Percentiles rank a stretch among this genome's conserved stretches.
phyloP scores from a whole-genome alignment of 1,140 invertebrate genomes.

The Euglossa dilemma region DNA sequence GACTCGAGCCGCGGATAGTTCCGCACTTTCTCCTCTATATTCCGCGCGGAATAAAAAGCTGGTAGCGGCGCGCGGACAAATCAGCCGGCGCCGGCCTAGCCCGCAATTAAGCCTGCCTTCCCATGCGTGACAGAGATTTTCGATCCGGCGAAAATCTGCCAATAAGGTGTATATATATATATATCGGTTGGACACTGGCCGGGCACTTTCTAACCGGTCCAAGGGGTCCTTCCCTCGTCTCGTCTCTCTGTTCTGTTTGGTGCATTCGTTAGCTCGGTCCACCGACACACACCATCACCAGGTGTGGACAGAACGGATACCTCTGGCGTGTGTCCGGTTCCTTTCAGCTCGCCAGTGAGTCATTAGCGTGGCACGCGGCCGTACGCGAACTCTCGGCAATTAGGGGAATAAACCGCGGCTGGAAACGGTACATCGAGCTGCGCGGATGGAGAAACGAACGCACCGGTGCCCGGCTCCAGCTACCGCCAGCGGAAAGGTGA shows the following conservation, averaged over 20 bases:
- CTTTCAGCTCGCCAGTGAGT: conserved; percentile 8
- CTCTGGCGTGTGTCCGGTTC: neutral
- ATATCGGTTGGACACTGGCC: neutral
- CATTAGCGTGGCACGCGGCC: conserved; percentile 29
- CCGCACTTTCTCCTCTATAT: conserved; percentile 35
- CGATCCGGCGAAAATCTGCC: conserved; percentile 23
- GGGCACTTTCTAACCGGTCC: conserved; percentile 29
- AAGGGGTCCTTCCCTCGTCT: neutral
- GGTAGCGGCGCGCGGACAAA: neutral
- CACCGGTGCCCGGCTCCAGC: neutral
- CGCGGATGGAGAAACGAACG: conserved; percentile 16
- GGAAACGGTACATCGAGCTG: conserved; percentile 40
- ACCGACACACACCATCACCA: too few relatives aligned
- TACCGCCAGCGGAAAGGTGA: conserved; percentile 48
- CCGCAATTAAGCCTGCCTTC: neutral
- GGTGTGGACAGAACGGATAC: too few relatives aligned
- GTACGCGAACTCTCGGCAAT: conserved; percentile 12
- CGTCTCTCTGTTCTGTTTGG: neutral
- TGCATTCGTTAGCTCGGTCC: too few relatives aligned
- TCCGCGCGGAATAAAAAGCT: conserved; percentile 21
- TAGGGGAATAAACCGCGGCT: conserved; percentile 17
- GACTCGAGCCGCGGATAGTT: conserved; percentile 14
- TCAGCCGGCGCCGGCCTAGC: neutral
- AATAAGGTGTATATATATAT: too few relatives aligned
- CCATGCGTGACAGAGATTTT: conserved; percentile 35